Conservation (phyloP, 2,113 vertebrate species). For the Cephalopholis sonnerati region DNA sequence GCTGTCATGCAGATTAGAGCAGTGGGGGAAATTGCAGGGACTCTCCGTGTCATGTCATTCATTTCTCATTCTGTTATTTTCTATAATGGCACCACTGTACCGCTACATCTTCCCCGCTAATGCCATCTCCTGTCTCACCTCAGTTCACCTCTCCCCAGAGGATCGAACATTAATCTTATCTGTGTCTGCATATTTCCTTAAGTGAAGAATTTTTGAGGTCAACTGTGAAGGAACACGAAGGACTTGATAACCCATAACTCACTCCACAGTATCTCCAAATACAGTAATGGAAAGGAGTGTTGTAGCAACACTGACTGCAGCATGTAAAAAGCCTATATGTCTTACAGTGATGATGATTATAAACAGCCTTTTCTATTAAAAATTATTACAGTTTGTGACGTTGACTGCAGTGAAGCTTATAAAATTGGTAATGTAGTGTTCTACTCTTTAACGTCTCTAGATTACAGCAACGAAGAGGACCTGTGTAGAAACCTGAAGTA, state of each 20-base stretch:
- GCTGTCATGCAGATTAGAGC: constrained; percentile 49
- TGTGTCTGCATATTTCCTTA: background rate
- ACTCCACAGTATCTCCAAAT: constrained; percentile 77
- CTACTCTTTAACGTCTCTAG: constrained; percentile 77
- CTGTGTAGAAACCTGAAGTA: constrained; percentile 95
- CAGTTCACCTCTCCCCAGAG: background rate
- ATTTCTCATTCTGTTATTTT: constrained; percentile 11
- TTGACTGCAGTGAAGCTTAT: background rate
- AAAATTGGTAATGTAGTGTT: background rate
- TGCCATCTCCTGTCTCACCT: background rate
- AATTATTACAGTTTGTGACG: background rate
- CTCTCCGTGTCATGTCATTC: background rate
- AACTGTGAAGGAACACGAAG: background rate
- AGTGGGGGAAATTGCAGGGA: background rate
- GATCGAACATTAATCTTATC: background rate
- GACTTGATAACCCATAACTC: constrained; percentile 19
- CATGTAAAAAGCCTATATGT: background rate
- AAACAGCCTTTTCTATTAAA: background rate
- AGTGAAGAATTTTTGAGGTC: constrained; percentile 6
- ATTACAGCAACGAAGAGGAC: constrained; percentile 96
- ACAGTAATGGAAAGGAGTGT: constrained; percentile 87
- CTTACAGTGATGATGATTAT: background rate
- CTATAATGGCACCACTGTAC: background rate
- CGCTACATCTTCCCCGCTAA: background rate
- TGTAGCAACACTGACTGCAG: background rate